Evolutionary conservation across 2,888 invertebrate genomes (phyloP), one percentile per base, ranked within the genome.

Genomic region (Tetragnatha montana): DNA sequence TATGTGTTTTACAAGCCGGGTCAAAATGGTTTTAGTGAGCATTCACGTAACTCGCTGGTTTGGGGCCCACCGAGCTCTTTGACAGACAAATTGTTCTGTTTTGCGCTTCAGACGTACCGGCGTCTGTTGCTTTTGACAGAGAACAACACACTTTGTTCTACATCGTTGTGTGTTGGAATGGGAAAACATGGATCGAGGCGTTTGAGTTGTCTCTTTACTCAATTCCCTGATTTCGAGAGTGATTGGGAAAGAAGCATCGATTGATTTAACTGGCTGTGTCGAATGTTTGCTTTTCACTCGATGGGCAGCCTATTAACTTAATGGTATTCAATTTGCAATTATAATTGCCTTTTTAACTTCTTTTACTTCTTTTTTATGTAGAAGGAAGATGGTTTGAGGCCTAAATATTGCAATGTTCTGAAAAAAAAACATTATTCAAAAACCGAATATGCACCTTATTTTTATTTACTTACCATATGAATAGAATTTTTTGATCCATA

Each of bases 11-110:
- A 10, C 19, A 49, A 51, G 81, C 6, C 22, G 22, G 81, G 81
- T 81, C 81, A 71, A 81, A 73, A 73, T 81, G 21, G 35, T 35
- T 73, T 19, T 49, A 22, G 50, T 12, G 21, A 73, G 81, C 73
- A 19, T 81, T 81, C 71, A 71, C 81, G 81, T 50, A 81, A 81
- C 81, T 14, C 21, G 19, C 19, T 47, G 35, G 22, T 14, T 51
- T 19, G 49, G 22, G 71, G 73, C 51, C 81, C 71, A 81, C 70
- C 81, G 50, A 81, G 73, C 49, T 50, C 51, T 35, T 35, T 81
- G 73, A 71, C 81, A 81, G 81, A 71, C 81, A 81, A 81, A 81
- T 81, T 71, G 71, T 81, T 81, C 81, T 50, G 47, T 81, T 81
- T 71, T 81, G n/a, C 50, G 21, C 17, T 71, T 81, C 81, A 81